A percentile compares a stretch with the other conserved stretches of the same genome.
phyloP scores from a whole-genome alignment of 2,113 vertebrate genomes.

The Fregetta grallaria region DNA sequence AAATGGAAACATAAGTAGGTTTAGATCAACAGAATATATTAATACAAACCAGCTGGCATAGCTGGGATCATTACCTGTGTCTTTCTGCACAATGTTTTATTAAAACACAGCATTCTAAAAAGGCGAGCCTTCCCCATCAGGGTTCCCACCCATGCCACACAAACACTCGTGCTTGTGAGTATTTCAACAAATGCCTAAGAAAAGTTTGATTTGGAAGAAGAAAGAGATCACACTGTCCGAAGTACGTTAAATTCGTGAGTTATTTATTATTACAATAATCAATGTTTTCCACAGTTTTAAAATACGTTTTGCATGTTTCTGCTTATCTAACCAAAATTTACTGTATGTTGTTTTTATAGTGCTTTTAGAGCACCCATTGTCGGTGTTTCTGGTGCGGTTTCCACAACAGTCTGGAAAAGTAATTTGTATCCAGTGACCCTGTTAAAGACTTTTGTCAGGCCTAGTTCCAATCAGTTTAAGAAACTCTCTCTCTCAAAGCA shows the following conservation, averaged over 20 bases:
- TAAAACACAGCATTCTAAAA: neutral
- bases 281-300: neutral
- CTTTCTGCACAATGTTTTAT: neutral
- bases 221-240: neutral
- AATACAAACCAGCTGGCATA: neutral
- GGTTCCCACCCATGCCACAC: neutral
- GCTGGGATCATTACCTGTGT: neutral
- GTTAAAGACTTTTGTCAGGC: conserved; percentile 34
- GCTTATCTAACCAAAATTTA: conserved; percentile 19
- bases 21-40: neutral
- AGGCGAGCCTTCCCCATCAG: neutral
- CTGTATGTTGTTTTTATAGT: conserved; percentile 2
- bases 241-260: neutral
- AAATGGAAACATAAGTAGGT: neutral
- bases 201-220: neutral
- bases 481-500: neutral
- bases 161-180: neutral
- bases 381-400: conserved; percentile 42
- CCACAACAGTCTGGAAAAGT: conserved; percentile 50
- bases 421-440: neutral
- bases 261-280: neutral
- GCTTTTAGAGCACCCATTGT: neutral
- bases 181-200: neutral
- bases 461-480: neutral
- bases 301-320: neutral